Conservation (phyloP, 1,140 invertebrate species). For the Aphis craccivora region DNA sequence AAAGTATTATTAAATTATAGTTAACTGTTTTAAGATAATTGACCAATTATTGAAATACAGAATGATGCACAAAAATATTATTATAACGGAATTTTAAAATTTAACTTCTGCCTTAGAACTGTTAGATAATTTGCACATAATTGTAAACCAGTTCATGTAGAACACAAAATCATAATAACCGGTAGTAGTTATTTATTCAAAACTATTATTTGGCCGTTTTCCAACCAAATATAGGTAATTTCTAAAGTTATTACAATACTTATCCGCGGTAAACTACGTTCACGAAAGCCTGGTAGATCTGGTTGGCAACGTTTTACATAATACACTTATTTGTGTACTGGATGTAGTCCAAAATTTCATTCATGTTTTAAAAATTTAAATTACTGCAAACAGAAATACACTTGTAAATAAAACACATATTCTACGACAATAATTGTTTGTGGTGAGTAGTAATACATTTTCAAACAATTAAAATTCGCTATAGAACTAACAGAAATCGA, state of each 20-base stretch:
- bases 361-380: constrained; percentile 17
- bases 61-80: not conserved
- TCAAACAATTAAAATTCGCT: not conserved
- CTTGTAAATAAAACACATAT: not conserved
- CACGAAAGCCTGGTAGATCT: not conserved
- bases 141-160: not conserved
- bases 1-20: no score
- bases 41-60: not conserved
- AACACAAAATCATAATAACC: not conserved
- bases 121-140: not conserved
- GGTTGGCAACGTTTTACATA: constrained; percentile 31
- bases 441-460: not conserved
- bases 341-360: not conserved
- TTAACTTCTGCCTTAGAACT: not conserved
- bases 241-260: not conserved
- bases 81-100: not conserved
- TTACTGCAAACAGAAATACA: not conserved
- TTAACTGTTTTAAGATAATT: not conserved
- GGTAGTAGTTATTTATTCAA: not conserved
- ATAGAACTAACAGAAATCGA: not conserved
- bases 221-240: constrained; percentile 34
- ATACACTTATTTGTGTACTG: not conserved
- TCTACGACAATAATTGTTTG: not conserved
- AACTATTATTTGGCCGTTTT: constrained; percentile 34
- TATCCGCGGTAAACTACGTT: constrained; percentile 4